A percentile compares a stretch with the other conserved stretches of the same genome.
Evolutionary conservation across 2,888 invertebrate species (phyloP).

Genomic region (Meteorus cinctellus): DNA sequence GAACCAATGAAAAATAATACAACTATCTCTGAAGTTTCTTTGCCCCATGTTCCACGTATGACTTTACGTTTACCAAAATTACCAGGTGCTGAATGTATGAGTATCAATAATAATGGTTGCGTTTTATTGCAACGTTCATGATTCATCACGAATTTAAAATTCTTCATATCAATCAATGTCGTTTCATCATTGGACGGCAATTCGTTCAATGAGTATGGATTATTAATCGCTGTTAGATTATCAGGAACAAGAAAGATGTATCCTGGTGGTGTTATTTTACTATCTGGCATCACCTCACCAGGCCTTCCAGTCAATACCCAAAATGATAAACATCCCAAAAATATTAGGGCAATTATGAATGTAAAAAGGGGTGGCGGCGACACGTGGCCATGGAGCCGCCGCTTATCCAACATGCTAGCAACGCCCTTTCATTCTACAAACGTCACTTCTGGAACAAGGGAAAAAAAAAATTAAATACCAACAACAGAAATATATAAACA

Average conservation of each 20-base stretch:
- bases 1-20: constrained; percentile 73
- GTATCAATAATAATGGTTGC: constrained; percentile 71
- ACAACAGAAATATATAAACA: too few relatives aligned
- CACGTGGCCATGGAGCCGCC: constrained; percentile 64
- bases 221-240: constrained; percentile 55
- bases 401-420: constrained; percentile 67
- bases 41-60: constrained; percentile 74
- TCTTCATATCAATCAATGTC: constrained; percentile 73
- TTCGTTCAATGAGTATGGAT: constrained; percentile 59
- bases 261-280: constrained; percentile 53
- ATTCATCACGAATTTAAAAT: constrained; percentile 79
- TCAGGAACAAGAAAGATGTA: constrained; percentile 60
- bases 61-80: constrained; percentile 72
- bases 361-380: constrained; percentile 64
- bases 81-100: constrained; percentile 75
- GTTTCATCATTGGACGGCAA: constrained; percentile 66
- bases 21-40: constrained; percentile 59
- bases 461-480: background rate
- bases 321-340: constrained; percentile 64
- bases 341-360: constrained; percentile 60
- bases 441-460: constrained; percentile 43
- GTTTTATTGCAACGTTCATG: constrained; percentile 76
- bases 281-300: constrained; percentile 50
- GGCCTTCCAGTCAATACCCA: constrained; percentile 63
- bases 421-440: constrained; percentile 54